Evolutionary conservation across 2,888 invertebrate genomes (phyloP), one percentile per base, ranked within the genome.

Genomic region (Lomographa bimaculata): DNA sequence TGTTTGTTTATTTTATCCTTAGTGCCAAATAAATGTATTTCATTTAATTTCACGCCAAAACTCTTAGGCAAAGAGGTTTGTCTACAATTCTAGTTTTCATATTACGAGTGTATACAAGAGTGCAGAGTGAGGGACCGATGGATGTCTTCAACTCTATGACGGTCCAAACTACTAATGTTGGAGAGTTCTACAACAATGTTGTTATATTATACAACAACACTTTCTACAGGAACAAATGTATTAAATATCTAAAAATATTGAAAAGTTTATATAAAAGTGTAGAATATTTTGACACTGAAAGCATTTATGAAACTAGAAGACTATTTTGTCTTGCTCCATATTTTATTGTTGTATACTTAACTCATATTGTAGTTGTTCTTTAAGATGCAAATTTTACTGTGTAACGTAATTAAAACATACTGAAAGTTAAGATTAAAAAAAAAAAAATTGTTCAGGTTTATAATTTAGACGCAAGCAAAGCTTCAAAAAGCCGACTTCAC

Each of bases 211-310:
- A 83, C 41, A 89, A 89, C 47, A 89, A 87, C 43, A 85, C 85
- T 29, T 79, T 83, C 53, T 89, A 81, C 52, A 78, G 82, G 63
- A 81, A 86, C 60, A 78, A 89, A 80, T 76, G 91, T 89, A 50
- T 93, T 91, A 77, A 95, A 92, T 87, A 92, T 92, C 57, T 86
- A 30, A 56, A 63, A 18, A 64, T 30, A 80, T 86, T 50, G 76
- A 80, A 50, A 75, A 75, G 54, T 63, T 62, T 43, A 61, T 83
- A 37, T 80, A 69, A 78, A 62, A 50, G 12, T 35, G 46, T 44
- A 47, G 38, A 7, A 28, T 26, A 33, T 12, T 39, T 46, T 46
- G 53, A 14, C 34, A 38, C n/a, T 37, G 39, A 33, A 8, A 38
- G 46, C 46, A 41, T 62, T 54, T 60, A 55, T 57, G 56, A 38